phyloP scores from a whole-genome alignment of 2,888 invertebrate species.

The Dione juno region DNA sequence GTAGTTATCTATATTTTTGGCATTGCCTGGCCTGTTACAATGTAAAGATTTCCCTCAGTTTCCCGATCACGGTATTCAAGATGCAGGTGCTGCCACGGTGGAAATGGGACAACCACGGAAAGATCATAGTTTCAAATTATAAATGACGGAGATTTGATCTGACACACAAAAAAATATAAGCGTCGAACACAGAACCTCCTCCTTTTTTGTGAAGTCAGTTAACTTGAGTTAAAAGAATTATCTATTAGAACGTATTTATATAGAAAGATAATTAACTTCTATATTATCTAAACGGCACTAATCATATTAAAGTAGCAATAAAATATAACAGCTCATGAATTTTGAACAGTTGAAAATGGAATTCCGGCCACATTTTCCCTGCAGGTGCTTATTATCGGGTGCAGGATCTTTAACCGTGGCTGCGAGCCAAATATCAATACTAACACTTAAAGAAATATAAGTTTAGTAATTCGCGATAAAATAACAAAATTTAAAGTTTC shows the following conservation, averaged over 20 bases:
- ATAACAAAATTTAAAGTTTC: background rate
- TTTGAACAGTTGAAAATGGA: slow-evolving; percentile 42
- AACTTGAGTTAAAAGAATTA: background rate
- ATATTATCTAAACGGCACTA: slow-evolving; percentile 33
- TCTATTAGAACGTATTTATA: background rate
- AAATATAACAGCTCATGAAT: slow-evolving; percentile 47
- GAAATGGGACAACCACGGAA: no score
- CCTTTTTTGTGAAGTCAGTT: no score
- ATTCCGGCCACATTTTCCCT: slow-evolving; percentile 45
- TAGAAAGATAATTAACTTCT: slow-evolving; percentile 21
- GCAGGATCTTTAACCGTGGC: slow-evolving; percentile 54
- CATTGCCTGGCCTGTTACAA: no score
- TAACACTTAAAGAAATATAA: slow-evolving; percentile 50
- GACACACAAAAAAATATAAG: no score
- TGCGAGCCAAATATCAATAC: slow-evolving; percentile 60
- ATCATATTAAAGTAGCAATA: slow-evolving; percentile 40
- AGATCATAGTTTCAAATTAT: no score
- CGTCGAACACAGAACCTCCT: no score
- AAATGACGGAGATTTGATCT: no score
- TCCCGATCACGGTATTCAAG: no score
- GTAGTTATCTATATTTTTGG: no score
- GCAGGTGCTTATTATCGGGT: slow-evolving; percentile 54
- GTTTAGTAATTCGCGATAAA: slow-evolving; percentile 25
- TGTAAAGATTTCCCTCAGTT: no score
- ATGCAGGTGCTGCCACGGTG: no score